Evolutionary conservation across 1,140 invertebrate genomes (phyloP), one percentile per base, ranked within the genome.

Genomic region (Zaprionus camerounensis): DNA sequence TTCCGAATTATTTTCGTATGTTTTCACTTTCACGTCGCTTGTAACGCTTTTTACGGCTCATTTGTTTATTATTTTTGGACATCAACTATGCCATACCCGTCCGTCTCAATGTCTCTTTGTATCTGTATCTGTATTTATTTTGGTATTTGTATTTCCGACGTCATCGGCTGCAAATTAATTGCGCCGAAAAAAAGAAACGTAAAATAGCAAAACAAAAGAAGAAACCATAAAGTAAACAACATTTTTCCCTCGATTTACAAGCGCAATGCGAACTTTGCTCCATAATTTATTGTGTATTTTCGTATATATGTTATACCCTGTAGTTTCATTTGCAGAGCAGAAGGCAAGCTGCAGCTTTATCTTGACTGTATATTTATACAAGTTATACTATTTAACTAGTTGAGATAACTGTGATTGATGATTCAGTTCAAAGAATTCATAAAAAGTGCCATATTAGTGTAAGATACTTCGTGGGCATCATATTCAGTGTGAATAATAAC

Each of bases 101-200:
- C 41, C 15, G 34, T 56, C 9, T 65, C 49, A 46, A 12, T 34
- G 28, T 56, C 38, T 80, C 61, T 80, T 55, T 64, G 59, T 71
- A 13, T 44, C 41, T 51, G 66, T 66, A 67, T 77, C 31, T 63
- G 46, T 72, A 51, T 63, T 61, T 64, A 65, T 82, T 59, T 78
- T 76, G 56, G 78, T 81, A 81, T 87, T 79, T 49, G 78, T 74
- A 81, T 81, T 76, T 79, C 71, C 84, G 78, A 88, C 81, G 84
- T 81, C 84, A 88, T 88, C 57, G 65, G 76, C 71, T 67, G 64
- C 73, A 87, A 82, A 87, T 87, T 82, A 82, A 76, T 83, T 88
- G 68, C 65, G 77, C 58, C 64, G 26, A 85, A 77, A 71, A 70
- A 61, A 55, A 65, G 41, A 56, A 71, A 75, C 15, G 15, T 24